Evolutionary conservation across 2,888 invertebrate genomes (phyloP), one percentile per base, ranked within the genome.

Genomic region (Crematogaster levior): DNA sequence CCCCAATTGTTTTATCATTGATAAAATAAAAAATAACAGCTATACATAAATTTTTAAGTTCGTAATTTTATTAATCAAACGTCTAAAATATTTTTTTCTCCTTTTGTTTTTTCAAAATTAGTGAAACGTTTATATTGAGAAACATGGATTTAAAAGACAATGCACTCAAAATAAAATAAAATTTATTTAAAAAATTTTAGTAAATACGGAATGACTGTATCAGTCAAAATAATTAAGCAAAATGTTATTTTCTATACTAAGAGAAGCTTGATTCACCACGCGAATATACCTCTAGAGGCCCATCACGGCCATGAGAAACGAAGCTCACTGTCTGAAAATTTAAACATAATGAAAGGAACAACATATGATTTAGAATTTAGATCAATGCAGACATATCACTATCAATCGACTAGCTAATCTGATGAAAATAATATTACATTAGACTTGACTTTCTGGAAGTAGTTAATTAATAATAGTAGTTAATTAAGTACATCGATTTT

Each of bases 281-380:
- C 73, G 18, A 72, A 43, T 77, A 82, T 92, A 92, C 91, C 91
- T 93, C 90, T 75, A 87, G 81, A 53, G 91, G 91, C 58, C 90
- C 90, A 74, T 85, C 74, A 30, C 83, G 91, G 73, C 88, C 90
- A 63, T 88, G 84, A 85, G 72, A 86, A 88, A 92, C 83, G 79
- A 89, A 86, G 82, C 85, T 89, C 80, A 85, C 80, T 75, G 90
- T 92, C 92, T 92, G 91, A 90, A 92, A 92, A 84, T 72, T 85
- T 70, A 86, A 85, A 40, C 48, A 60, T 27, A 84, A 81, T 46
- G 15, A 72, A 1, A 66, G 21, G 21, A 73, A 27, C 15, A 18
- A 85, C 6, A 56, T 46, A 65, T 18, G 1, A n/a, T 1, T 30
- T 37, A 75, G 40, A 63, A 48, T n/a, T 43, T 1, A 18, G 21